A percentile compares a stretch with the other conserved stretches of the same genome.
These are phyloP conservation scores for Drosophila pruinosa DNA, from an alignment of 1,140 invertebrate genomes.

Conservation along the genomic window DNA sequence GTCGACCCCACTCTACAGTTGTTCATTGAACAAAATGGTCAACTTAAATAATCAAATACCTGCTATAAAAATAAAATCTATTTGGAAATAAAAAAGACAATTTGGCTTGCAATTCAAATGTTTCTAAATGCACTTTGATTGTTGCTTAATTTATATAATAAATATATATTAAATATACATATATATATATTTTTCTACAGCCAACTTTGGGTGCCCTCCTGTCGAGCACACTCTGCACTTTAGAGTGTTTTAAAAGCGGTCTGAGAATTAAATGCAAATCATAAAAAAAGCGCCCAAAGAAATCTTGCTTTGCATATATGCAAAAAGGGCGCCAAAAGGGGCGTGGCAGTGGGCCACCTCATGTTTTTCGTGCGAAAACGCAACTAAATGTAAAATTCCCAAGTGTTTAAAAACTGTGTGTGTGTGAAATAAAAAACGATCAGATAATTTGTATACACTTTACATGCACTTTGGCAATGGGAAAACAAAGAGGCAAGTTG, in stretches of 20 bases:
- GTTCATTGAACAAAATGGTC: too few relatives aligned
- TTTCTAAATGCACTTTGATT: too few relatives aligned
- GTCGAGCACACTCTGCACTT: too few relatives aligned
- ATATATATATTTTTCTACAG: too few relatives aligned
- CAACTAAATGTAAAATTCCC: background rate
- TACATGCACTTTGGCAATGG: too few relatives aligned
- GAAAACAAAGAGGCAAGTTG: background rate
- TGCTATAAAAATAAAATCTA: too few relatives aligned
- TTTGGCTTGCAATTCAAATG: too few relatives aligned
- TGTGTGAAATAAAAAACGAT: background rate
- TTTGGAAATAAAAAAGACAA: too few relatives aligned
- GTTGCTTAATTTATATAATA: too few relatives aligned
- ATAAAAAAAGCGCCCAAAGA: background rate
- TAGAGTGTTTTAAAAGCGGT: background rate
- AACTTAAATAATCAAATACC: too few relatives aligned
- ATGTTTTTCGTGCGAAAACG: constrained; percentile 16
- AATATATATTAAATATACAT: too few relatives aligned
- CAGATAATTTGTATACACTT: background rate
- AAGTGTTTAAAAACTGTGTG: background rate
- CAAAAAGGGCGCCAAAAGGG: background rate
- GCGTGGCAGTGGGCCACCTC: background rate
- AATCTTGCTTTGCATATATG: background rate
- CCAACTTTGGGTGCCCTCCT: background rate
- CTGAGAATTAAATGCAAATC: background rate
- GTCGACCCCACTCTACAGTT: background rate